phyloP scores from a whole-genome alignment of 2,888 invertebrate genomes.

The Lordiphosa andalusiaca region DNA sequence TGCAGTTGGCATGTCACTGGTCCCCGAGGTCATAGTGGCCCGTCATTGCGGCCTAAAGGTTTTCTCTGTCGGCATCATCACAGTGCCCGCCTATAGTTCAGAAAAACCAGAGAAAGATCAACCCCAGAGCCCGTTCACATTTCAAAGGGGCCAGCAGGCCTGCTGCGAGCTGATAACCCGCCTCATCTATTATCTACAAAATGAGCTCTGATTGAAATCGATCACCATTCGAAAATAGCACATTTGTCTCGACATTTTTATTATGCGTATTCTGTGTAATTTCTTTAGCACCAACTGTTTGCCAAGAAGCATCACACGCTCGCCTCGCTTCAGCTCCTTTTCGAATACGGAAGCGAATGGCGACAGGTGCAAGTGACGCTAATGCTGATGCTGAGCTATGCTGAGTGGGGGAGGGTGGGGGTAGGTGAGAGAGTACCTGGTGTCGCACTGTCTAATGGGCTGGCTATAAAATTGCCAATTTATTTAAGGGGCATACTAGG shows the following conservation, averaged over 20 bases:
- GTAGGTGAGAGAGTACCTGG: no score
- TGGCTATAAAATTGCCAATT: no score
- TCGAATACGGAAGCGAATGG: slow-evolving; percentile 30
- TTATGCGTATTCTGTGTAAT: slow-evolving; percentile 1
- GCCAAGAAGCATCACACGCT: not conserved
- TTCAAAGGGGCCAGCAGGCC: slow-evolving; percentile 81
- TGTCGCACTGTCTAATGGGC: no score
- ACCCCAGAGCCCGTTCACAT: not conserved
- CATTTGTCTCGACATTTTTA: not conserved
- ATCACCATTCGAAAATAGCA: slow-evolving; percentile 13
- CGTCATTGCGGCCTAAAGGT: slow-evolving; percentile 94
- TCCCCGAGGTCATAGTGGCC: slow-evolving; percentile 92
- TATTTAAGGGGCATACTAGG: no score
- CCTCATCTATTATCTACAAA: slow-evolving; percentile 81
- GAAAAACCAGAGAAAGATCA: slow-evolving; percentile 82
- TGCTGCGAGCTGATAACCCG: slow-evolving; percentile 85
- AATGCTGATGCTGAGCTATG: slow-evolving; percentile 6
- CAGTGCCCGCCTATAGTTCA: slow-evolving; percentile 80
- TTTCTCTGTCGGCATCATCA: slow-evolving; percentile 95
- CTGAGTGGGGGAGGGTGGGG: no score
- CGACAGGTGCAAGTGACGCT: slow-evolving; percentile 39
- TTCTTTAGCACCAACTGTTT: slow-evolving; percentile 1
- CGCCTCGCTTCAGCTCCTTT: not conserved
- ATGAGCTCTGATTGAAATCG: slow-evolving; percentile 21
- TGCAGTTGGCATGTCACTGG: slow-evolving; percentile 90